These are phyloP conservation scores for Hypena proboscidalis DNA, from an alignment of 2,888 invertebrate genomes.

Conservation along the genomic window DNA sequence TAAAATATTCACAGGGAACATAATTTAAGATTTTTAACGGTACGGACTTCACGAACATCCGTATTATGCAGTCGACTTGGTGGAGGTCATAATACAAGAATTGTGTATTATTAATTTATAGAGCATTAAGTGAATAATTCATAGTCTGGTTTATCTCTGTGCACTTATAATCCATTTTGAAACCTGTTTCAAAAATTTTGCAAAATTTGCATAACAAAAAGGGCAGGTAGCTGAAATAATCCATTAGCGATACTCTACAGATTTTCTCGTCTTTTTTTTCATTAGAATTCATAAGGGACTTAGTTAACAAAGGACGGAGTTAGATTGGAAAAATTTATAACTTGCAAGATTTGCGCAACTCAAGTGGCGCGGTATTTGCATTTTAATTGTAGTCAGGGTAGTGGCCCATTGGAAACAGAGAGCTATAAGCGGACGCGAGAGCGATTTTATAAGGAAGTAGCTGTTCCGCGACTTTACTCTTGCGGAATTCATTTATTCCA, in stretches of 20 bases:
- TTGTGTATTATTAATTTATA: no score
- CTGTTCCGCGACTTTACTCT: no score
- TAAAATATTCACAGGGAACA: no score
- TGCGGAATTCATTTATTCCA: no score
- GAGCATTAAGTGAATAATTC: no score
- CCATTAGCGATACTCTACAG: constrained; percentile 43
- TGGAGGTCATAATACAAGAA: no score
- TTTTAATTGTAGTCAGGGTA: constrained; percentile 57
- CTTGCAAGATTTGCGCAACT: constrained; percentile 61
- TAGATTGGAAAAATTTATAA: constrained; percentile 71
- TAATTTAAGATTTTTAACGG: no score
- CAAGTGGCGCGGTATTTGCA: constrained; percentile 65
- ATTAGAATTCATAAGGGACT: constrained; percentile 51
- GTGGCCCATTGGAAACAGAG: constrained; percentile 11
- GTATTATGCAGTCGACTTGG: no score
- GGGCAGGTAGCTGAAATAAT: constrained; percentile 42
- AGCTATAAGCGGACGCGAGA: constrained; percentile 4
- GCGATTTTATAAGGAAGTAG: background rate
- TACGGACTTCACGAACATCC: no score
- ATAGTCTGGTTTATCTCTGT: no score
- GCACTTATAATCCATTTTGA: constrained; percentile 7
- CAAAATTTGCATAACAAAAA: constrained; percentile 36
- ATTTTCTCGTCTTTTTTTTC: constrained; percentile 40
- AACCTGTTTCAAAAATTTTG: constrained; percentile 18
- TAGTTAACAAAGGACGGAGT: constrained; percentile 58